Base-by-base conservation (phyloP, 1,140 invertebrate genomes). In the Leptopilina clavipes region DNA sequence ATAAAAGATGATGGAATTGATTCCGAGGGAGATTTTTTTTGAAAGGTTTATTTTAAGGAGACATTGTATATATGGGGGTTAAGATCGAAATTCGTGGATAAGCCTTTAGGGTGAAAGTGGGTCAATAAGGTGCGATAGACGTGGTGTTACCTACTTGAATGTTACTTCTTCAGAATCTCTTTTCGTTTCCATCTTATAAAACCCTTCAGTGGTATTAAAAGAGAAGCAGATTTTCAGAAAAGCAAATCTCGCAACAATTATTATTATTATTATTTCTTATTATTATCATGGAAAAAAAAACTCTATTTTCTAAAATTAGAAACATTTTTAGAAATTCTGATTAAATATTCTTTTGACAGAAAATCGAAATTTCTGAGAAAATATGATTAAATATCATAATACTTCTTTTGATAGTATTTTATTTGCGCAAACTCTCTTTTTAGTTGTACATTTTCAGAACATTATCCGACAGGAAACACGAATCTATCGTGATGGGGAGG, bases 401-500 rank as follows among this genome's bases (percentile, higher is more conserved):
- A 37, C 31, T 31, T 54, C n/a, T 17, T 37, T 59, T 59, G n/a
- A n/a, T 59, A 22, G 9, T 10, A 19, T 52, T 14, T n/a, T 65
- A 25, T n/a, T 65, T 31, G 22, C 25, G 25, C 59, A 31, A 14
- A 37, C 10, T 37, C 25, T 65, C 22, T 31, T 65, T 40, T 52
- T 52, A 65, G 76, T 74, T 31, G 71, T 71, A 54, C 70, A 78
- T 75, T 40, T 78, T 78, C 54, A 19, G 44, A n/a, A 10, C 37
- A 25, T 71, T 37, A 70, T 75, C 71, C 70, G 70, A 37, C 22
- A 74, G 56, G 65, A 80, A 82, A 80, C 56, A 48, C 59, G 18
- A 75, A 78, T 14, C 70, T 74, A 75, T 52, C 44, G 65, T 0
- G n/a, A n/a, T 19, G 71, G 17, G 8, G 70, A 9, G 37, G 9